Evolutionary conservation across 1,140 invertebrate genomes (phyloP), one percentile per base, ranked within the genome.

Genomic region (Drepana arcuata): DNA sequence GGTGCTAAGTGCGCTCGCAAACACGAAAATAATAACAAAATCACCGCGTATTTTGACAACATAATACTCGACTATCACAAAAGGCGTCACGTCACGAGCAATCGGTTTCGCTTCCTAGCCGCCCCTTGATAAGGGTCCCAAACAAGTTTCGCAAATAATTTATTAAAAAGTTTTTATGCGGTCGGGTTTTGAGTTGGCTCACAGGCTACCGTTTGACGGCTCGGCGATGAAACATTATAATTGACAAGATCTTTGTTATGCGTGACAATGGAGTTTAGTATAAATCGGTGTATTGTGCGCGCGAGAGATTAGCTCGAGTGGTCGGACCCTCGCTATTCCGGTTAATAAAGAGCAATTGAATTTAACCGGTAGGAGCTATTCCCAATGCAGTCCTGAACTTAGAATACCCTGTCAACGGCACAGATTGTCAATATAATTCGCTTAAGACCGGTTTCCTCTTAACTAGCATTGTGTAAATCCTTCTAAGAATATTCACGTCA

Each of bases 1-100:
- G 72, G 69, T 69, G 77, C 67, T 77, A 79, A 78, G 77, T 74
- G 70, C 62, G 62, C 65, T 71, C 64, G 65, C 73, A 74, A 81
- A 81, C 77, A 78, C 67, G 78, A 78, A 75, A 80, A 80, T 80
- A 80, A 80, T 80, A 80, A 80, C 73, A 70, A 81, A 78, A 80
- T 78, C 67, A 59, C 66, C 57, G 68, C 72, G 66, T 81, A 78
- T 81, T 81, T 81, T 81, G 77, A 81, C 77, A 81, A 68, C 71
- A 72, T 78, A 81, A 81, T 81, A 77, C 77, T 71, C 56, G 55
- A 60, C 60, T 57, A 64, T 68, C 65, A 81, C 73, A 78, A 78
- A 75, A 61, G 65, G 58, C 61, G 63, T 66, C 70, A 71, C 68
- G 77, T 77, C 71, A 75, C 65, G 59, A 68, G 51, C 69, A 74